Conservation (phyloP, 2,797 vertebrate genomes). For the Cryptoprocta ferox region DNA sequence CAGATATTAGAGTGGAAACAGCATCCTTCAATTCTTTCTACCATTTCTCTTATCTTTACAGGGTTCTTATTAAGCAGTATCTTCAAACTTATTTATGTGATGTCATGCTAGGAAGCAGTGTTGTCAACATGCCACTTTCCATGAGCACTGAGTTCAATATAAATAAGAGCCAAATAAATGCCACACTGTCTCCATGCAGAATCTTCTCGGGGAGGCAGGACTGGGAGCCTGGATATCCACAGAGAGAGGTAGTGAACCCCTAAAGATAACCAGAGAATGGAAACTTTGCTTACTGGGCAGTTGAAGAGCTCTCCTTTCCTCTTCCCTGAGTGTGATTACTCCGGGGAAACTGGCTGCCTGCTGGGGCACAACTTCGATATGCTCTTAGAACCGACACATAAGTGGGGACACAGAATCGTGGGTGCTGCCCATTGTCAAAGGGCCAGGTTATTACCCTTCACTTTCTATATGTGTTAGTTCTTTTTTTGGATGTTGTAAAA, state of each 20-base stretch:
- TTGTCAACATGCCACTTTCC: not conserved
- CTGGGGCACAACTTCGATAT: not conserved
- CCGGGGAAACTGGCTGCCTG: not conserved
- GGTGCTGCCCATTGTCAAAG: not conserved
- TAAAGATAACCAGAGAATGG: not conserved
- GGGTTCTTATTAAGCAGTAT: conserved; percentile 46
- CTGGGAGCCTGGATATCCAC: not conserved
- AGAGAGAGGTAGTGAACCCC: not conserved
- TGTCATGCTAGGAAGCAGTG: not conserved
- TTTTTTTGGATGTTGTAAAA: not conserved
- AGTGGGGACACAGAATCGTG: not conserved
- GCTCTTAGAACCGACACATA: not conserved
- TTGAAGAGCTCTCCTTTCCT: not conserved
- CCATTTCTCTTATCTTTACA: conserved; percentile 59
- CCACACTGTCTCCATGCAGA: not conserved
- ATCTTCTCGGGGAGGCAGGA: not conserved
- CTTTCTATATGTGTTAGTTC: not conserved
- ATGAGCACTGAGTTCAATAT: not conserved
- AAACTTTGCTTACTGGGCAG: not conserved
- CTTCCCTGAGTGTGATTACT: not conserved
- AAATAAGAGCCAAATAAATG: conserved; percentile 20
- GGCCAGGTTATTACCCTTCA: not conserved
- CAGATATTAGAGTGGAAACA: conserved; percentile 44
- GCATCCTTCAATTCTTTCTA: conserved; percentile 5
- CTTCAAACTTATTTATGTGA: conserved; percentile 56